These are phyloP conservation scores for Jacana jacana DNA, from an alignment of 2,113 vertebrate species.

Conservation along the genomic window DNA sequence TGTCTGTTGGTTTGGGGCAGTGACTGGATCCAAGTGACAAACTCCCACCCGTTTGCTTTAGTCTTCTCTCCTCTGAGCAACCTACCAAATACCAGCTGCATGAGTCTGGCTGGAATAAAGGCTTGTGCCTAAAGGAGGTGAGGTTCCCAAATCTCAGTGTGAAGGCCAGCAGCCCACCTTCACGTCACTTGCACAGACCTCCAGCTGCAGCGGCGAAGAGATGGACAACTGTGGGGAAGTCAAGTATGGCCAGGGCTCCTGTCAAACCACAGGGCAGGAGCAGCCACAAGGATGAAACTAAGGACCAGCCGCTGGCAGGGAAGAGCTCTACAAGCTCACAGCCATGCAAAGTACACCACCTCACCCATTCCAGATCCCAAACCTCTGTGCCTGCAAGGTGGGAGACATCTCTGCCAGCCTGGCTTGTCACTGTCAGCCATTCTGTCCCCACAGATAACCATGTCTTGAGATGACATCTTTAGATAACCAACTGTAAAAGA, in stretches of 20 bases:
- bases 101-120: background rate
- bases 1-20: background rate
- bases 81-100: background rate
- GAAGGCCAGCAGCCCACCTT: background rate
- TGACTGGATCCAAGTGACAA: background rate
- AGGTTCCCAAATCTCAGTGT: accelerated
- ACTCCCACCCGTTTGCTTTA: background rate
- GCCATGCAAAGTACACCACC: background rate
- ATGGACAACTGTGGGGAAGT: background rate
- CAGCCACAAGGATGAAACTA: background rate
- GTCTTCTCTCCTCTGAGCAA: background rate
- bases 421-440: background rate
- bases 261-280: background rate
- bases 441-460: accelerated
- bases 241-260: background rate
- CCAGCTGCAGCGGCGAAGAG: background rate
- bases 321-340: background rate
- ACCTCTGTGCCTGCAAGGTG: background rate
- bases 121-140: background rate
- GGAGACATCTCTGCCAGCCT: background rate
- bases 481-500: background rate
- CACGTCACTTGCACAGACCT: accelerated
- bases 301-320: background rate
- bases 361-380: background rate
- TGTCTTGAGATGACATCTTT: too few relatives aligned